phyloP scores from a whole-genome alignment of 2,797 vertebrate species.

The Aeoliscus strigatus region DNA sequence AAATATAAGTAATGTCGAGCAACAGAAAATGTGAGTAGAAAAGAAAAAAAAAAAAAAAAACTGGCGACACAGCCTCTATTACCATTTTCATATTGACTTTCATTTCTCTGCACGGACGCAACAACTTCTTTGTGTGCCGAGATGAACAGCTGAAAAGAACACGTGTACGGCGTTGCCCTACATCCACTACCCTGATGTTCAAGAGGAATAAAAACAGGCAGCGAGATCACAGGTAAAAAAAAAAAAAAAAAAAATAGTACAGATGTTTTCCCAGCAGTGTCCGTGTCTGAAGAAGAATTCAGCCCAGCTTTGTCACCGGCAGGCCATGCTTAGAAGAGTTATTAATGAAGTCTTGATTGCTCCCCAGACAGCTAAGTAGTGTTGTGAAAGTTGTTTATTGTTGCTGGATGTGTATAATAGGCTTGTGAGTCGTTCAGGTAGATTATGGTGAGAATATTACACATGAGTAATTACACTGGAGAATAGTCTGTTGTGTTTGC shows the following conservation, averaged over 20 bases:
- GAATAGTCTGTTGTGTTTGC: slow-evolving; percentile 15
- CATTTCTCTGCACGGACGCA: too few relatives aligned
- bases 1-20: too few relatives aligned
- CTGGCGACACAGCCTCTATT: too few relatives aligned
- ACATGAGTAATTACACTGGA: slow-evolving; percentile 39
- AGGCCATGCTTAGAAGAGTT: slow-evolving; percentile 17
- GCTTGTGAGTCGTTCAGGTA: slow-evolving; percentile 39
- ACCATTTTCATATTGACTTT: too few relatives aligned
- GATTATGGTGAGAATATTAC: slow-evolving; percentile 17
- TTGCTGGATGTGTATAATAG: slow-evolving; percentile 31
- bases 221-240: too few relatives aligned
- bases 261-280: neutral
- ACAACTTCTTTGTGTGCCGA: too few relatives aligned
- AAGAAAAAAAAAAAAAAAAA: too few relatives aligned
- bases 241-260: neutral
- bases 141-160: too few relatives aligned
- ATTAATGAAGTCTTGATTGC: slow-evolving; percentile 42
- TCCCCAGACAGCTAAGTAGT: slow-evolving; percentile 26
- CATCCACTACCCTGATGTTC: too few relatives aligned
- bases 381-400: slow-evolving; percentile 31
- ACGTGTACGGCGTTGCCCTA: too few relatives aligned
- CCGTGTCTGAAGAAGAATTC: slow-evolving; percentile 1
- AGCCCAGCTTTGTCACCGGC: slow-evolving; percentile 1
- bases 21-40: too few relatives aligned
- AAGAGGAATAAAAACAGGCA: too few relatives aligned